phyloP scores from a whole-genome alignment of 2,797 vertebrate species.

The Paramormyrops hopkinsi region DNA sequence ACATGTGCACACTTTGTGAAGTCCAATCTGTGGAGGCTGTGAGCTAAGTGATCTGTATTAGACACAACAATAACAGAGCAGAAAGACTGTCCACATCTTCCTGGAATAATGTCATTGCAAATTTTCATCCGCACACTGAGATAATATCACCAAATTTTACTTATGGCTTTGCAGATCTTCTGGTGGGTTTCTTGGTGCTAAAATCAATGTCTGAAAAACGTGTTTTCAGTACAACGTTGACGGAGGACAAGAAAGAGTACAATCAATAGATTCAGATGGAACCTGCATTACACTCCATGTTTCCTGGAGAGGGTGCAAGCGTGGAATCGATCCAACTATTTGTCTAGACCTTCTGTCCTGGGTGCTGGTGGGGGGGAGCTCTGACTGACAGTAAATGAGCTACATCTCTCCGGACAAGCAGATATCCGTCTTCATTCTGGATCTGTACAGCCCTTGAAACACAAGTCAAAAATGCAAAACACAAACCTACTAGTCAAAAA shows the following conservation, averaged over 20 bases:
- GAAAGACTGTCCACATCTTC: neutral
- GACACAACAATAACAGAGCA: neutral
- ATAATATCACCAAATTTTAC: neutral
- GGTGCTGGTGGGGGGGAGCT: slow-evolving; percentile 29
- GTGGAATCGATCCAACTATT: slow-evolving; percentile 47
- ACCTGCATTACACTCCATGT: neutral
- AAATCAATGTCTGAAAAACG: neutral
- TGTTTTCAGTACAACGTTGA: neutral
- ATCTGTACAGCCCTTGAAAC: neutral
- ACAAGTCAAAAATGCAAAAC: neutral
- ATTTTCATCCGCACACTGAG: neutral
- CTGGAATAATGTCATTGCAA: neutral
- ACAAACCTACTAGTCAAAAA: neutral
- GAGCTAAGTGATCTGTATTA: neutral
- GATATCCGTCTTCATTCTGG: neutral
- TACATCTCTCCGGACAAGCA: neutral
- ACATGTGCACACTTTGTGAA: neutral
- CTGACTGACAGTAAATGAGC: slow-evolving; percentile 48
- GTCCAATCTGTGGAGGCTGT: neutral
- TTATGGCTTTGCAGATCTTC: neutral
- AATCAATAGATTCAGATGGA: slow-evolving; percentile 16
- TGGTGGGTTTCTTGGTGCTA: neutral
- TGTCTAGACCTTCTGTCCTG: slow-evolving; percentile 18
- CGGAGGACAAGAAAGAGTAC: neutral
- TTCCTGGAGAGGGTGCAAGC: slow-evolving; percentile 27